Percentiles rank a stretch among this genome's conserved stretches.
Evolutionary conservation across 2,797 vertebrate genomes (phyloP).

Genomic region (Hoplostethus atlanticus): DNA sequence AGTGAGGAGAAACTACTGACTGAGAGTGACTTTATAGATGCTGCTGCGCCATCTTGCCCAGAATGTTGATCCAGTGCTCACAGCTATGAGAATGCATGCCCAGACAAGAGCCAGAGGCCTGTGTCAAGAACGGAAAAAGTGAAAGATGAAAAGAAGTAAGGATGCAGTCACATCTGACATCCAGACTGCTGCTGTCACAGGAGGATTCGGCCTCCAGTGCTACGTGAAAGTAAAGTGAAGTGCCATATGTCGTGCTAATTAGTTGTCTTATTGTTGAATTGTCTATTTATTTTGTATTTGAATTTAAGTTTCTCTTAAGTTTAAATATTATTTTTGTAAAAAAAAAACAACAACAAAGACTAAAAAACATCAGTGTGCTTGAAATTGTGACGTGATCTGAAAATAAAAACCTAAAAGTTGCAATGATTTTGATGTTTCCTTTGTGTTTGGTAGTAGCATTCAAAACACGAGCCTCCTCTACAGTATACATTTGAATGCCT

Average conservation of each 20-base stretch:
- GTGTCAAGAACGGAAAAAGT: constrained; percentile 2
- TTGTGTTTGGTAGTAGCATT: not conserved
- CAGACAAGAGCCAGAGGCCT: constrained; percentile 32
- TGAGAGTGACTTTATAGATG: constrained; percentile 28
- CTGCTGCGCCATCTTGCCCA: constrained; percentile 10
- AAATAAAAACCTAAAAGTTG: constrained; percentile 69
- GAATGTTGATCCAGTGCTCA: constrained; percentile 16
- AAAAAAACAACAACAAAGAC: constrained; percentile 56
- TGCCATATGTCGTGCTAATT: constrained; percentile 18
- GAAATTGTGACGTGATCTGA: constrained; percentile 68
- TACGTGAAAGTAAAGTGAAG: constrained; percentile 26
- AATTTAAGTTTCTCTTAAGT: constrained; percentile 51
- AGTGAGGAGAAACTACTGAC: constrained; percentile 9
- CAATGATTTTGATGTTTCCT: not conserved
- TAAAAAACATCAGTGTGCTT: constrained; percentile 61
- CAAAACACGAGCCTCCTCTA: not conserved
- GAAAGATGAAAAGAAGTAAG: constrained; percentile 8
- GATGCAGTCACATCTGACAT: not conserved
- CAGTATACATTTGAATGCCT: constrained; percentile 25
- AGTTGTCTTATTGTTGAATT: constrained; percentile 51
- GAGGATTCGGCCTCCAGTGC: constrained; percentile 15
- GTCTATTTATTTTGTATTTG: constrained; percentile 86
- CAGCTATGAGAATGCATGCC: constrained; percentile 57
- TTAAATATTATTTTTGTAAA: constrained; percentile 82
- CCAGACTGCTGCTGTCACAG: not conserved